These are phyloP conservation scores for Silurus aristotelis DNA, from an alignment of 2,797 vertebrate species.

Conservation along the genomic window DNA sequence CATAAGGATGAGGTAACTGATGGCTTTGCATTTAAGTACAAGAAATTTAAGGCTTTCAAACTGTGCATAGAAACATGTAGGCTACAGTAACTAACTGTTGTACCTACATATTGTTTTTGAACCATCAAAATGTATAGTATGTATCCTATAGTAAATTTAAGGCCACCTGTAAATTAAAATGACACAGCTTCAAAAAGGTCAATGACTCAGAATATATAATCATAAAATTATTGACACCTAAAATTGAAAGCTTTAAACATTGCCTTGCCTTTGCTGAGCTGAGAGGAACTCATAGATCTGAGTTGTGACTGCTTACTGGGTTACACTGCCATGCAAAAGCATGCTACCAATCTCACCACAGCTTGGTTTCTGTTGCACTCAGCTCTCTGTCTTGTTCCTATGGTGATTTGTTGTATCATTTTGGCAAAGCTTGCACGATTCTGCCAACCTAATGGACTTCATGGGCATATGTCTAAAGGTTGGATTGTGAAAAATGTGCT, in stretches of 20 bases:
- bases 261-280: not conserved
- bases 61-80: not conserved
- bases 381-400: constrained; percentile 3
- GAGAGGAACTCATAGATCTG: constrained; percentile 21
- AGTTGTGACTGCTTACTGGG: constrained; percentile 13
- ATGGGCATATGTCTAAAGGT: constrained; percentile 20
- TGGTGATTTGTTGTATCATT: constrained; percentile 8
- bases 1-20: not conserved
- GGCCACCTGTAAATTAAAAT: not conserved
- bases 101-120: too few species aligned
- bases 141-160: not conserved
- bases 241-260: not conserved
- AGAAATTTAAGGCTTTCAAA: not conserved
- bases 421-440: constrained; percentile 6
- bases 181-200: not conserved
- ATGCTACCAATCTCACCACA: constrained; percentile 1
- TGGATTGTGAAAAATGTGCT: constrained; percentile 2
- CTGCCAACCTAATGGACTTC: constrained; percentile 25
- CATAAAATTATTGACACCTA: not conserved
- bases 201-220: not conserved
- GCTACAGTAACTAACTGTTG: not conserved
- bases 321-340: constrained; percentile 11
- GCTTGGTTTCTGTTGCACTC: constrained; percentile 3
- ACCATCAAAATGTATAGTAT: not conserved
- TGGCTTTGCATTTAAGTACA: not conserved